Percentiles rank a stretch among this genome's conserved stretches.
Evolutionary conservation across 2,888 invertebrate species (phyloP).

Genomic region (Diloba caeruleocephala): DNA sequence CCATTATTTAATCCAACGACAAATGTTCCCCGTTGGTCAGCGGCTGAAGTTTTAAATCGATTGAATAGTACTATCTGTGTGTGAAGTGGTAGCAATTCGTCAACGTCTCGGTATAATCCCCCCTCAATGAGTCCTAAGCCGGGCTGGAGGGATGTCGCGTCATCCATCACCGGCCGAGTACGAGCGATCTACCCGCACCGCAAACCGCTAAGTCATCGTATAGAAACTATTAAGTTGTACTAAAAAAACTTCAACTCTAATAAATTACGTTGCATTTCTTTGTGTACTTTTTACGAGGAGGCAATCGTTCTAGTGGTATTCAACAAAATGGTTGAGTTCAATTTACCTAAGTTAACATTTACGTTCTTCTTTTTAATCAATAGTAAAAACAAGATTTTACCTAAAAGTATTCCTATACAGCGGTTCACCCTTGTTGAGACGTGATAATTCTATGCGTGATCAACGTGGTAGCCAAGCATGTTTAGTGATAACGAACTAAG

Average conservation of each 20-base stretch:
- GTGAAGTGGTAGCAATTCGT: slow-evolving; percentile 82
- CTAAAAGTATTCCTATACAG: not conserved
- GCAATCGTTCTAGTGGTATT: slow-evolving; percentile 13
- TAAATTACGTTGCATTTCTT: slow-evolving; percentile 36
- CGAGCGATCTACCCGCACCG: slow-evolving; percentile 58
- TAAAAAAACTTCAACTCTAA: slow-evolving; percentile 55
- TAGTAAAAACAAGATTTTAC: slow-evolving; percentile 6
- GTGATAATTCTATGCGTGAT: not conserved
- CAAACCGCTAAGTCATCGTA: slow-evolving; percentile 70
- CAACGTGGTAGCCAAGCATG: not conserved
- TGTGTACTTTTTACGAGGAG: slow-evolving; percentile 14
- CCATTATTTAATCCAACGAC: slow-evolving; percentile 62
- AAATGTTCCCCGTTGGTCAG: slow-evolving; percentile 62
- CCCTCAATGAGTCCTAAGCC: slow-evolving; percentile 85
- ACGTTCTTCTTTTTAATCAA: not conserved
- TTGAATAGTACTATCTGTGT: slow-evolving; percentile 81
- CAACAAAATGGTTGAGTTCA: slow-evolving; percentile 21
- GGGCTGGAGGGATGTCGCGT: slow-evolving; percentile 77
- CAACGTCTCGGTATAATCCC: slow-evolving; percentile 86
- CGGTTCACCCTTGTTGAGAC: slow-evolving; percentile 9
- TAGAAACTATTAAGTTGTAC: slow-evolving; percentile 62
- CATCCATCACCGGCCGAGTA: slow-evolving; percentile 80
- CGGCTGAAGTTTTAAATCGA: slow-evolving; percentile 80
- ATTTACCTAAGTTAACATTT: slow-evolving; percentile 19
- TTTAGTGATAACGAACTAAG: slow-evolving; percentile 25